phyloP scores from a whole-genome alignment of 2,888 invertebrate genomes.

The Cerastis leucographa region DNA sequence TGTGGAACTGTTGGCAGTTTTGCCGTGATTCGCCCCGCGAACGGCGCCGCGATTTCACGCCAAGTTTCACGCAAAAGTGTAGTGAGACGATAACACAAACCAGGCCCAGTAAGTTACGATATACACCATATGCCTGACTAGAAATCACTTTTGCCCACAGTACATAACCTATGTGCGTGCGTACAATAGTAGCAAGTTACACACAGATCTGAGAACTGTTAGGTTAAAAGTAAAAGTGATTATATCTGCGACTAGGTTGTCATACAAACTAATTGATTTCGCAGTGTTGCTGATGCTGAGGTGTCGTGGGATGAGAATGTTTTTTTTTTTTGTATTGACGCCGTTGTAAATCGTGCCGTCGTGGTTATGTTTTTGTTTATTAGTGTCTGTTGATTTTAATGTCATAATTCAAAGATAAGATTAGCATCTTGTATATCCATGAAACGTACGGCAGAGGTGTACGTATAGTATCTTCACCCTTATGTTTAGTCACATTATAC shows the following conservation, averaged over 20 bases:
- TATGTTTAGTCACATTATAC: background rate
- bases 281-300: background rate
- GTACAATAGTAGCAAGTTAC: constrained; percentile 15
- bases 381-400: constrained; percentile 2
- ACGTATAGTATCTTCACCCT: background rate
- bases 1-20: too few relatives aligned
- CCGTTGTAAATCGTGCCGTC: too few relatives aligned
- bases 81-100: too few relatives aligned
- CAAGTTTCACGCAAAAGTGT: too few relatives aligned
- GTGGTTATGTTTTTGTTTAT: background rate
- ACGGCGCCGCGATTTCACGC: too few relatives aligned
- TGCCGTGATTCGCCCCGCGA: too few relatives aligned
- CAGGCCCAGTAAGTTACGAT: background rate
- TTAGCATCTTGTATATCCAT: background rate
- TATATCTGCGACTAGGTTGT: constrained; percentile 3
- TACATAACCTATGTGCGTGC: constrained; percentile 42
- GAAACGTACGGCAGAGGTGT: background rate
- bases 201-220: constrained; percentile 15
- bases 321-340: background rate
- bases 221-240: constrained; percentile 44
- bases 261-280: constrained; percentile 44
- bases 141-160: constrained; percentile 2
- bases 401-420: background rate
- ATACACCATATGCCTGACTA: background rate
- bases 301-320: constrained; percentile 23